phyloP scores from a whole-genome alignment of 35 echinoderm and acorn worm species.

The Lytechinus variegatus region DNA sequence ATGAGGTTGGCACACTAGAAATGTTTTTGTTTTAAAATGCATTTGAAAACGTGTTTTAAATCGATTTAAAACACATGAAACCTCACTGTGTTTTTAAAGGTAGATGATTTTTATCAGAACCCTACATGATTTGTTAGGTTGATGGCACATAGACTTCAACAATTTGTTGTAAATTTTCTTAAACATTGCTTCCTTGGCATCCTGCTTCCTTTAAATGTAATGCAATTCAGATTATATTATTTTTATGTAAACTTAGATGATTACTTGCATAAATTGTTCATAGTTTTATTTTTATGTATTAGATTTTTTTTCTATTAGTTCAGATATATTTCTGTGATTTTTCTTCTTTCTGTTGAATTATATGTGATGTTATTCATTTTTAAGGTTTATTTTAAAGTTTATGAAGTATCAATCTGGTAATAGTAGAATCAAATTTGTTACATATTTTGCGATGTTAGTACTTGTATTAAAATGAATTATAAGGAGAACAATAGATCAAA shows the following conservation, averaged over 20 bases:
- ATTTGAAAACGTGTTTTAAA: too few relatives aligned
- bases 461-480: neutral
- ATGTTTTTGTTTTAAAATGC: too few relatives aligned
- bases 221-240: neutral
- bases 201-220: neutral
- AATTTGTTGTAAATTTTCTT: neutral
- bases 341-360: neutral
- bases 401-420: neutral
- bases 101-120: too few relatives aligned
- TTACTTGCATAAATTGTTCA: neutral
- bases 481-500: neutral
- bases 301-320: neutral
- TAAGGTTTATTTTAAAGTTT: neutral
- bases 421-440: neutral
- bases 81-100: too few relatives aligned
- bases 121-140: neutral
- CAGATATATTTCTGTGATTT: neutral
- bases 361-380: neutral
- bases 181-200: neutral
- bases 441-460: neutral
- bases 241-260: neutral
- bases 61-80: too few relatives aligned
- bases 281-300: neutral
- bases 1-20: neutral
- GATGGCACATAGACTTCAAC: neutral